A percentile compares a stretch with the other conserved stretches of the same genome.
phyloP scores from a whole-genome alignment of 2,113 vertebrate genomes.

The Rhinichthys klamathensis region DNA sequence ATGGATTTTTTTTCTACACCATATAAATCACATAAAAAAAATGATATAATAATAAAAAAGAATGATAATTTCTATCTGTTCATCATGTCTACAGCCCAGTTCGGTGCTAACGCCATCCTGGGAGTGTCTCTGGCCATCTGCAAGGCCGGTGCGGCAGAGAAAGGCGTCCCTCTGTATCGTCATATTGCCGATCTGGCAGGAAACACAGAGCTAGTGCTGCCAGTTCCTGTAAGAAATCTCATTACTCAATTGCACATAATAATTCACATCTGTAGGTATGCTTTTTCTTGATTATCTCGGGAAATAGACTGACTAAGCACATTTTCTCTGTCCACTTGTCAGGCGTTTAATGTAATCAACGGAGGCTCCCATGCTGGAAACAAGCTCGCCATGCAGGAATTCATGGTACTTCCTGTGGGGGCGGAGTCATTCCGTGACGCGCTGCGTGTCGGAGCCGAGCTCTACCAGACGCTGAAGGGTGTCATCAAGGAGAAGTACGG shows the following conservation, averaged over 20 bases:
- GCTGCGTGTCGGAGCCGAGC: conserved; percentile 90
- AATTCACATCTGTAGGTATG: not conserved
- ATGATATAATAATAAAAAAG: not conserved
- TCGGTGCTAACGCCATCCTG: conserved; percentile 93
- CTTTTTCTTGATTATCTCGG: not conserved
- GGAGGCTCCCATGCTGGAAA: conserved; percentile 95
- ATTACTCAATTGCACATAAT: not conserved
- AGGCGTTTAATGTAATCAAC: conserved; percentile 97
- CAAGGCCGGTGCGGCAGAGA: conserved; percentile 92
- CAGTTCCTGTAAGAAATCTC: conserved; percentile 86
- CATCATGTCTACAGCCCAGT: conserved; percentile 80
- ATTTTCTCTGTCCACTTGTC: conserved; percentile 10
- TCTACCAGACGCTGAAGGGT: conserved; percentile 92
- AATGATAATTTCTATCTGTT: not conserved
- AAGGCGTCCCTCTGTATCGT: conserved; percentile 88
- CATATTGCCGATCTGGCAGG: conserved; percentile 95
- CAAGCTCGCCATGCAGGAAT: conserved; percentile 96
- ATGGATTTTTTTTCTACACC: not conserved
- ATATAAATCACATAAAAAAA: not conserved
- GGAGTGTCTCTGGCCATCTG: conserved; percentile 91
- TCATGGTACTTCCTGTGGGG: conserved; percentile 95
- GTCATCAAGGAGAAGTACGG: conserved; percentile 96
- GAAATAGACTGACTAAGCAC: not conserved
- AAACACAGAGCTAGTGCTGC: conserved; percentile 93
- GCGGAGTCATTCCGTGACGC: conserved; percentile 94